These are phyloP conservation scores for Hyaena hyaena DNA, from an alignment of 2,113 vertebrate genomes.

Conservation along the genomic window DNA sequence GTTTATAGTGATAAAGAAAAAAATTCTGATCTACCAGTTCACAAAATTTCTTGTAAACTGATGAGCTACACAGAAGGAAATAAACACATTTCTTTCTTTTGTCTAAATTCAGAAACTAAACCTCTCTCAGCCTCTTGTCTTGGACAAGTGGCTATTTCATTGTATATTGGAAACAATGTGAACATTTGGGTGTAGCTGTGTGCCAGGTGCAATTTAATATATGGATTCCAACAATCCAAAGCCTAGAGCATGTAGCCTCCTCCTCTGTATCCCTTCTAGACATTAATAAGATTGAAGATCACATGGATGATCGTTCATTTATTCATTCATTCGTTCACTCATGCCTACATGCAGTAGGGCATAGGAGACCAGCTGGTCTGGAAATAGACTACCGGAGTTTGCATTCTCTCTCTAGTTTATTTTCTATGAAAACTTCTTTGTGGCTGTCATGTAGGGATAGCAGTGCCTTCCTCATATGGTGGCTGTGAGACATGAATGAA, in stretches of 20 bases:
- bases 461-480: background rate
- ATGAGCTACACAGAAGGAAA: background rate
- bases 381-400: background rate
- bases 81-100: background rate
- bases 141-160: background rate
- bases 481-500: background rate
- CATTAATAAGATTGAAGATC: background rate
- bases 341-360: rapidly evolving
- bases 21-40: background rate
- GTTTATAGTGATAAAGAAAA: background rate
- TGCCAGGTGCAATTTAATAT: background rate
- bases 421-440: background rate
- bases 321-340: background rate
- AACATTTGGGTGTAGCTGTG: no score
- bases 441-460: background rate
- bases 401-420: background rate
- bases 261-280: background rate
- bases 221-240: background rate
- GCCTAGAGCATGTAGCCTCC: background rate
- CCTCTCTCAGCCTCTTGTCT: background rate
- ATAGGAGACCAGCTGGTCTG: background rate
- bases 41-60: background rate
- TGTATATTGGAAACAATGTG: background rate
- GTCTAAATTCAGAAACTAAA: background rate
- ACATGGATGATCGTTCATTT: no score